Conservation (phyloP, 2,797 vertebrate species). For the Gambusia yucatana region DNA sequence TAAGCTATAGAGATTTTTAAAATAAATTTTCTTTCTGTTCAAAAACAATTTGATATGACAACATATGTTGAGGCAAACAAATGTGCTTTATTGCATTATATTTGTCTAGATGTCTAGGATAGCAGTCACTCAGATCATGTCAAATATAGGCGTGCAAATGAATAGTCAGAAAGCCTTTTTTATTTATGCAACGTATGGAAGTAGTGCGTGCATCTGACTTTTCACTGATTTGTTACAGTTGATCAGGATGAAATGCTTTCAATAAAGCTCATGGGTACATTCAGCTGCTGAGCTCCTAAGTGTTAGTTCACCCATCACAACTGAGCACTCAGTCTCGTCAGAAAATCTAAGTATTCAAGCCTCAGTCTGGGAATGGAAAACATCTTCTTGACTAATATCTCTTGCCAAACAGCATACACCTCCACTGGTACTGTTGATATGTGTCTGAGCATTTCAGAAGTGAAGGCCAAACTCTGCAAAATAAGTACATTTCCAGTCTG, state of each 20-base stretch:
- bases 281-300: background rate
- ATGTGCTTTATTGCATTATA: background rate
- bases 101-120: background rate
- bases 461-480: conserved; percentile 6
- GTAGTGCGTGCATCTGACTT: background rate
- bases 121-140: background rate
- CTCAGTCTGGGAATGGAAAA: conserved; percentile 2
- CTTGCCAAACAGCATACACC: conserved; percentile 7
- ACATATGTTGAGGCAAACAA: background rate
- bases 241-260: background rate
- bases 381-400: conserved; percentile 7
- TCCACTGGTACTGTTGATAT: conserved; percentile 3
- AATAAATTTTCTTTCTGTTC: background rate
- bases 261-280: background rate
- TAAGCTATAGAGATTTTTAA: background rate
- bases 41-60: background rate
- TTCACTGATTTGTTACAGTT: background rate
- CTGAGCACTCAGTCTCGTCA: background rate
- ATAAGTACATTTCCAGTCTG: conserved; percentile 1
- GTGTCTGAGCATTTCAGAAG: background rate
- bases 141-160: background rate
- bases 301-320: background rate
- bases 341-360: background rate
- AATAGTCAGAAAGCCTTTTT: background rate
- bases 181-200: background rate